Evolutionary conservation across 2,113 vertebrate species (phyloP).

Genomic region (Leptosomus discolor): DNA sequence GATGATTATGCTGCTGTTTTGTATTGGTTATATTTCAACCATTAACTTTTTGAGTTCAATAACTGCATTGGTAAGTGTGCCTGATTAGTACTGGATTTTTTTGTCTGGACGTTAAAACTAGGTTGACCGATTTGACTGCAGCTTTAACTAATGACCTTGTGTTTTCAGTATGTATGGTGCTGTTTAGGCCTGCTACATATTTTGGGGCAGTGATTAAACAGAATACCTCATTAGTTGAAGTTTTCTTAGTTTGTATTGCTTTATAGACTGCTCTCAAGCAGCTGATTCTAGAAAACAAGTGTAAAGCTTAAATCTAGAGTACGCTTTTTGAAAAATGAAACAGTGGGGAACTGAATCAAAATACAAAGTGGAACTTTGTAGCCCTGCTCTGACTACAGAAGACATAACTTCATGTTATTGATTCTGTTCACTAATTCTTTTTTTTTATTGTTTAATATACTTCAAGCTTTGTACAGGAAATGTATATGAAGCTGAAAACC

Average conservation of each 20-base stretch:
- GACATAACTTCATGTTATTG: not conserved
- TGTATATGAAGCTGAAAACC: constrained; percentile 81
- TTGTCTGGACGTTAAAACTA: not conserved
- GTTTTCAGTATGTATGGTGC: not conserved
- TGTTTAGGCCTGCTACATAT: not conserved
- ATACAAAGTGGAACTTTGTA: not conserved
- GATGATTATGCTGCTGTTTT: not conserved
- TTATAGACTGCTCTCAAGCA: not conserved
- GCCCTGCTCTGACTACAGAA: not conserved
- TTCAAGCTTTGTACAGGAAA: constrained; percentile 76
- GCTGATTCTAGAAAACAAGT: not conserved
- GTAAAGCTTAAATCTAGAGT: not conserved
- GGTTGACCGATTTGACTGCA: not conserved
- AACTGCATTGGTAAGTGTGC: not conserved
- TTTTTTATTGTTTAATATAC: not conserved
- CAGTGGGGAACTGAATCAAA: not conserved
- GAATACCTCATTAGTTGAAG: not conserved
- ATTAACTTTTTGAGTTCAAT: not conserved
- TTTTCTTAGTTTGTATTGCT: not conserved
- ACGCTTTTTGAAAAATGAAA: not conserved
- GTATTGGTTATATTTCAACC: not conserved
- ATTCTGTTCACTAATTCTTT: not conserved
- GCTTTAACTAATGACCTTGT: not conserved
- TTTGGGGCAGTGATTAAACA: not conserved
- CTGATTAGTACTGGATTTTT: not conserved